Percentiles rank a stretch among this genome's conserved stretches.
Conservation (phyloP, 2,797 vertebrate species). For the Cephalopachus bancanus region DNA sequence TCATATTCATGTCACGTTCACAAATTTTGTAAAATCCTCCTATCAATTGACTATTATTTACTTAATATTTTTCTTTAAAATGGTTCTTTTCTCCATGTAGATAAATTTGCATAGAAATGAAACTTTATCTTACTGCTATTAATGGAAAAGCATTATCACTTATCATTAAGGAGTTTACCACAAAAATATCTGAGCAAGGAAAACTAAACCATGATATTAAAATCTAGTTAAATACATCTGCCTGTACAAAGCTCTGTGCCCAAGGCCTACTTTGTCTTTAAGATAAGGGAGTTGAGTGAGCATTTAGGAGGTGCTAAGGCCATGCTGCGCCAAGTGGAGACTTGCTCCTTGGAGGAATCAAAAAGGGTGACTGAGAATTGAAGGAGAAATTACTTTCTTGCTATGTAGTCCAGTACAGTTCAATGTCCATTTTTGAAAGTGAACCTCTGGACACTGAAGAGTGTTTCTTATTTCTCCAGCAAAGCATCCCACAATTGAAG, state of each 20-base stretch:
- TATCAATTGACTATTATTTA: slow-evolving; percentile 22
- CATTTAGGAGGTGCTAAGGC: background rate
- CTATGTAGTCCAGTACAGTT: background rate
- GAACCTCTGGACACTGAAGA: background rate
- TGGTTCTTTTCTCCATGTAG: background rate
- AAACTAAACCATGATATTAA: background rate
- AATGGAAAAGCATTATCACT: slow-evolving; percentile 41
- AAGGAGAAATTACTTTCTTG: background rate
- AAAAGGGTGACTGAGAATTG: background rate
- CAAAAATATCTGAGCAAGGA: slow-evolving; percentile 7
- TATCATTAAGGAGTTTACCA: slow-evolving; percentile 44
- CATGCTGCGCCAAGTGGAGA: background rate
- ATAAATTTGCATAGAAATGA: slow-evolving; percentile 48
- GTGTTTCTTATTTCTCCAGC: background rate
- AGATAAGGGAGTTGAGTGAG: background rate
- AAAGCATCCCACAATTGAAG: background rate
- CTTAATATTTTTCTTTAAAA: slow-evolving; percentile 53
- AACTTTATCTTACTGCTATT: slow-evolving; percentile 56
- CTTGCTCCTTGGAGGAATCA: background rate
- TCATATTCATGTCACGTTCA: background rate
- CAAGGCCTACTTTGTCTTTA: background rate
- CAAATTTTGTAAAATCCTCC: background rate
- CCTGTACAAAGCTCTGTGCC: background rate
- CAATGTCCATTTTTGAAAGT: background rate
- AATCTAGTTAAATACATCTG: background rate